These are phyloP conservation scores for Hemibagrus wyckioides DNA, from an alignment of 2,113 vertebrate species.

Conservation along the genomic window DNA sequence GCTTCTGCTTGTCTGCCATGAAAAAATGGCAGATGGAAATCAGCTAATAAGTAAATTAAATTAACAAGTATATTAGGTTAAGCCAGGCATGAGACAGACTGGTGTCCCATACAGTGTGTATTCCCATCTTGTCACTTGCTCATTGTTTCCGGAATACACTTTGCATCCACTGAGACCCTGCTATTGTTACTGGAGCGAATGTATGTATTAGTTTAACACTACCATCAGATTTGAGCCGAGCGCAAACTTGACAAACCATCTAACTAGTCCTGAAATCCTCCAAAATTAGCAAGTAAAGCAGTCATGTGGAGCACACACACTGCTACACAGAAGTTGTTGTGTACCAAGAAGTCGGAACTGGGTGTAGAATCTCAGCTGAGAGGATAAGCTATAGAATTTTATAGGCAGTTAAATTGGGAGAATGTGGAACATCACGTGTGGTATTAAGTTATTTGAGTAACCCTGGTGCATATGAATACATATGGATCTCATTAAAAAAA, in stretches of 20 bases:
- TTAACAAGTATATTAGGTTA: neutral
- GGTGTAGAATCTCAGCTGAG: neutral
- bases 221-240: neutral
- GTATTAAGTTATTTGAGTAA: neutral
- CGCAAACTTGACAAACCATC: slow-evolving; percentile 1
- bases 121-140: neutral
- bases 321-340: no score
- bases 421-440: neutral
- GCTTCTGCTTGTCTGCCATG: neutral
- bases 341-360: neutral
- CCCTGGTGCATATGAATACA: neutral
- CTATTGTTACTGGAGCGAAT: no score
- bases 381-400: neutral
- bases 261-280: neutral
- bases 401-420: neutral
- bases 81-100: neutral
- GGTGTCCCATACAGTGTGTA: neutral
- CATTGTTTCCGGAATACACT: neutral
- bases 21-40: neutral
- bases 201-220: slow-evolving; percentile 1
- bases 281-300: neutral
- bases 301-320: neutral
- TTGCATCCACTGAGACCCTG: neutral
- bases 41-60: neutral
- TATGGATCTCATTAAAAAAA: slow-evolving; percentile 9